Base-by-base conservation (phyloP, 1,140 invertebrate species). In the Charaxes varanes region DNA sequence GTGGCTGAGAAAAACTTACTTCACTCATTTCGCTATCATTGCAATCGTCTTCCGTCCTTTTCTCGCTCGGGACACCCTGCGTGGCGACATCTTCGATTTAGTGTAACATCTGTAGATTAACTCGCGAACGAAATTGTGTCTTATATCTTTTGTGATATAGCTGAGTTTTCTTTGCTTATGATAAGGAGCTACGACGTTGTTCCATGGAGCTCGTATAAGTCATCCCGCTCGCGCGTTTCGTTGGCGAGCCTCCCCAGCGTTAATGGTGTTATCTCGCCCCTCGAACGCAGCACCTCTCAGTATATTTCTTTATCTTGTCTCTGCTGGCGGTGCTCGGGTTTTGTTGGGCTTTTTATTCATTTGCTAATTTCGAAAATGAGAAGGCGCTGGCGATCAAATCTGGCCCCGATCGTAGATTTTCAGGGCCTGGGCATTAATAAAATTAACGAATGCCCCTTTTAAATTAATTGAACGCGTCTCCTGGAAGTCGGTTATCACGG, bases 321-420 rank as follows among this genome's bases (percentile, higher is more conserved):
- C 68, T 63, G 70, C 62, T 77, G 66, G 72, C 70, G 70, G 69
- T 64, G 64, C 40, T 32, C 26, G 49, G 36, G 56, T 62, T 48
- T n/a, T n/a, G n/a, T n/a, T n/a, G n/a, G n/a, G 51, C 62, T 69
- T 66, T 73, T 70, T 70, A 74, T 70, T 70, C 71, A 71, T 82
- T 79, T 79, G 74, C 78, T 78, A 82, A 82, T 82, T 82, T 82
- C 62, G 78, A 82, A 79, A 79, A 82, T 78, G 76, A 82, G 74
- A 74, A 73, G 72, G 69, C 62, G 51, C 58, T 53, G 56, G 23
- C 61, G 73, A 81, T 81, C 63, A 62, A 53, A 77, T 80, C 72
- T n/a, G 38, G 32, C 47, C 30, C 41, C 47, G 78, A 82, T 82
- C 67, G 72, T 78, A 82, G 72, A 82, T 76, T 80, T 66, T n/a